Conservation (phyloP, 2,888 invertebrate genomes). For the Xestia rhomboidea region DNA sequence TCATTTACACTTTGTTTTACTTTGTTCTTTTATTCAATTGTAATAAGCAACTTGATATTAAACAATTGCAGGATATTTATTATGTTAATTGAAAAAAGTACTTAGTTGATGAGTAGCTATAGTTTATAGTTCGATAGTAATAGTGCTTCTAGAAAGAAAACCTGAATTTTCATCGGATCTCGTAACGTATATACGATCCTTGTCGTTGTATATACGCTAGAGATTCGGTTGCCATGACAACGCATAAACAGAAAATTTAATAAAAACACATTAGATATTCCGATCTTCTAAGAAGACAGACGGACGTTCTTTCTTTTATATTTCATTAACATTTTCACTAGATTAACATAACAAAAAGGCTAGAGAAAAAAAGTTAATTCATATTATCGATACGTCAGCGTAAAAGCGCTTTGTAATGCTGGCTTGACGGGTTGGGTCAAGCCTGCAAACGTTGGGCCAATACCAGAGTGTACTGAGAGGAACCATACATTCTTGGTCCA, state of each 20-base stretch:
- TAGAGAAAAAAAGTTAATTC: conserved; percentile 80
- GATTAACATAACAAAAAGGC: conserved; percentile 80
- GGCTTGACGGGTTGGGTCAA: conserved; percentile 44
- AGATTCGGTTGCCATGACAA: conserved; percentile 47
- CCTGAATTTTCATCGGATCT: neutral
- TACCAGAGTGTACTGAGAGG: neutral
- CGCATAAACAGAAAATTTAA: conserved; percentile 30
- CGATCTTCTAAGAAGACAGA: conserved; percentile 57
- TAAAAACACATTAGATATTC: conserved; percentile 56
- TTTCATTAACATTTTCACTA: conserved; percentile 84
- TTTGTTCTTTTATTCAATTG: conserved; percentile 17
- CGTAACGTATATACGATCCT: neutral
- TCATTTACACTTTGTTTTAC: conserved; percentile 3
- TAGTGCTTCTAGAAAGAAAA: neutral
- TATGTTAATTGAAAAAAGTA: neutral
- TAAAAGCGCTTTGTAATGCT: conserved; percentile 74
- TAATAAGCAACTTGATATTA: neutral
- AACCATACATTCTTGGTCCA: conserved; percentile 13
- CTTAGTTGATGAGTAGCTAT: neutral
- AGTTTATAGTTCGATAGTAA: neutral
- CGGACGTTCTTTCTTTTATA: conserved; percentile 54
- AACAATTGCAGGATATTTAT: neutral
- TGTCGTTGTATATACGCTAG: neutral
- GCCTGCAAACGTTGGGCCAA: conserved; percentile 40
- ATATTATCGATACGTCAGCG: conserved; percentile 84